phyloP scores from a whole-genome alignment of 2,113 vertebrate genomes.

The Anarrhichthys ocellatus region DNA sequence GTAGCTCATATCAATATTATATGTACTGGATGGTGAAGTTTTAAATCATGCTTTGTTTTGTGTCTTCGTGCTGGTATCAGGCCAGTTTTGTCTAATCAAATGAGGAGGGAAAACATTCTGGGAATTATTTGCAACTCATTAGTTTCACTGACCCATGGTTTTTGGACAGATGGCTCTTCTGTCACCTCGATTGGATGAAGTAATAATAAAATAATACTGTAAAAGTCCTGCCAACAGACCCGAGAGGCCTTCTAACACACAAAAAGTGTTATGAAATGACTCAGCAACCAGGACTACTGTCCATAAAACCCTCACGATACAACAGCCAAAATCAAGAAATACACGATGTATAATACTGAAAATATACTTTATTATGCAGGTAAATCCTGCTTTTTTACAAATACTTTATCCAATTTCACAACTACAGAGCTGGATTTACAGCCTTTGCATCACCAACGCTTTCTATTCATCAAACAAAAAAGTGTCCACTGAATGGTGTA shows the following conservation, averaged over 20 bases:
- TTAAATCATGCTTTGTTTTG: neutral
- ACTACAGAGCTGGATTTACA: neutral
- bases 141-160: slow-evolving; percentile 15
- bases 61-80: neutral
- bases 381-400: too few relatives aligned
- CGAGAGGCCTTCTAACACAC: slow-evolving; percentile 6
- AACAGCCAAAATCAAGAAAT: slow-evolving; percentile 5
- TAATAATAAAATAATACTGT: slow-evolving; percentile 1
- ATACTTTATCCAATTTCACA: neutral
- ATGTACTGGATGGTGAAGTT: neutral
- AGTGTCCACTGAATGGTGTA: slow-evolving; percentile 15
- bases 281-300: neutral
- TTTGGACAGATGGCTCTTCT: slow-evolving; percentile 59
- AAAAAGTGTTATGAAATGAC: slow-evolving; percentile 15
- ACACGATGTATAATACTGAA: slow-evolving; percentile 14
- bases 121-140: slow-evolving; percentile 33
- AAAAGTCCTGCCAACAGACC: slow-evolving; percentile 23
- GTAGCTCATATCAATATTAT: neutral
- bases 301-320: neutral
- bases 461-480: neutral
- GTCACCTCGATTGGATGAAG: slow-evolving; percentile 42
- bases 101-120: neutral
- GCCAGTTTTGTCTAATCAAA: slow-evolving; percentile 11
- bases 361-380: slow-evolving; percentile 49
- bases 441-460: neutral